A percentile compares a stretch with the other conserved stretches of the same genome.
Conservation (phyloP, 2,113 vertebrate species). For the Dipodomys ordii region DNA sequence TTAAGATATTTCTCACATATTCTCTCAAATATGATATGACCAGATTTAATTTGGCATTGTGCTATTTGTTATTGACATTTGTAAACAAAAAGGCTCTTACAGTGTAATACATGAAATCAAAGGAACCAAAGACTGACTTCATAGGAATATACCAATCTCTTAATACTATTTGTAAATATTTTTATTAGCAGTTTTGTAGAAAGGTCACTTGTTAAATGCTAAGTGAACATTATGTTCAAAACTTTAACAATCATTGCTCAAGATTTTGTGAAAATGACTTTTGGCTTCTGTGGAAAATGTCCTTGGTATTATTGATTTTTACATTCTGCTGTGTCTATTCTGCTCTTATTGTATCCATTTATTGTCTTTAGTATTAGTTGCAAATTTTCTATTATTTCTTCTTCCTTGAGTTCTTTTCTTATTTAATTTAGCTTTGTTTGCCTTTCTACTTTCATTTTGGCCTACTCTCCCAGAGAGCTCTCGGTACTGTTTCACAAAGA, state of each 20-base stretch:
- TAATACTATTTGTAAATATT: not conserved
- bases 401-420: not conserved
- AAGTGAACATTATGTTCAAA: not conserved
- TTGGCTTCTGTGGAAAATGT: not conserved
- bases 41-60: not conserved
- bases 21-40: not conserved
- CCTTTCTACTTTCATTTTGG: not conserved
- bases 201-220: not conserved
- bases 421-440: conserved; percentile 1
- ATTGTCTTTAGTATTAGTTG: not conserved
- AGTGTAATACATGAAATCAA: not conserved
- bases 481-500: not conserved
- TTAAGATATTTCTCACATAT: conserved; percentile 13
- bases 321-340: not conserved
- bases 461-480: not conserved
- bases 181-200: not conserved
- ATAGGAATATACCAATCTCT: not conserved
- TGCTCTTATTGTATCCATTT: not conserved
- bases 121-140: not conserved
- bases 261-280: not conserved
- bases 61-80: not conserved
- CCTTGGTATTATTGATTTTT: not conserved
- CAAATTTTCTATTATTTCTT: not conserved
- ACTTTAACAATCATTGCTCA: not conserved
- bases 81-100: not conserved